Evolutionary conservation across 1,140 invertebrate genomes (phyloP).

Genomic region (Aphaenogaster ashmeadi): DNA sequence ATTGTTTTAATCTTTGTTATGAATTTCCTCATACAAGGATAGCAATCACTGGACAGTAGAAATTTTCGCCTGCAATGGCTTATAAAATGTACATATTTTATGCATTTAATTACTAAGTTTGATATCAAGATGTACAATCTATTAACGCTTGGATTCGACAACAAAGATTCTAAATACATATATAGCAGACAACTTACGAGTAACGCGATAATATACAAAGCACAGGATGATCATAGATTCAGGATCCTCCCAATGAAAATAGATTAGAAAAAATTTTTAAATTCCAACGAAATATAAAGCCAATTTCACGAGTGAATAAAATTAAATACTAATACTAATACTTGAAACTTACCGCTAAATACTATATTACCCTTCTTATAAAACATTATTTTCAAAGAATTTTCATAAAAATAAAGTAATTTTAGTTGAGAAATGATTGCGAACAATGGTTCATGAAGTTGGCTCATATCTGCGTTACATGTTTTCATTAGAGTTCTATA

Average conservation of each 20-base stretch:
- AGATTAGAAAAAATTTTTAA: constrained; percentile 10
- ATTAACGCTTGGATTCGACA: constrained; percentile 46
- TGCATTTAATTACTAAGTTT: constrained; percentile 69
- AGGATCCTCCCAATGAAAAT: neutral
- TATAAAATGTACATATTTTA: constrained; percentile 35
- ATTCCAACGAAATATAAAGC: constrained; percentile 24
- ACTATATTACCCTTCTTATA: neutral
- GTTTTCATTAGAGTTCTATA: neutral
- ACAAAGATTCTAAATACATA: constrained; percentile 50
- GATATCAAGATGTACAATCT: constrained; percentile 67
- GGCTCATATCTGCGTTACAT: neutral
- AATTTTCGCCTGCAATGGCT: constrained; percentile 10
- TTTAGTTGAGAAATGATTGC: constrained; percentile 7
- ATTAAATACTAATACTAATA: constrained; percentile 29
- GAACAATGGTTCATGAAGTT: constrained; percentile 30
- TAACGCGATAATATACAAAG: constrained; percentile 70
- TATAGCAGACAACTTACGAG: constrained; percentile 34
- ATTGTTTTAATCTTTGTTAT: constrained; percentile 15
- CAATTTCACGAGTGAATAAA: constrained; percentile 30
- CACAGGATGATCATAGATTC: constrained; percentile 30
- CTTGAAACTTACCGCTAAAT: constrained; percentile 38
- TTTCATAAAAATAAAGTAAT: constrained; percentile 1
- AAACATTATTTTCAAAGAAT: neutral
- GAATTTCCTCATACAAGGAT: neutral
- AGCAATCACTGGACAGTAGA: neutral